Evolutionary conservation across 2,888 invertebrate genomes (phyloP), one percentile per base, ranked within the genome.

Genomic region (Odontocolon sp.): DNA sequence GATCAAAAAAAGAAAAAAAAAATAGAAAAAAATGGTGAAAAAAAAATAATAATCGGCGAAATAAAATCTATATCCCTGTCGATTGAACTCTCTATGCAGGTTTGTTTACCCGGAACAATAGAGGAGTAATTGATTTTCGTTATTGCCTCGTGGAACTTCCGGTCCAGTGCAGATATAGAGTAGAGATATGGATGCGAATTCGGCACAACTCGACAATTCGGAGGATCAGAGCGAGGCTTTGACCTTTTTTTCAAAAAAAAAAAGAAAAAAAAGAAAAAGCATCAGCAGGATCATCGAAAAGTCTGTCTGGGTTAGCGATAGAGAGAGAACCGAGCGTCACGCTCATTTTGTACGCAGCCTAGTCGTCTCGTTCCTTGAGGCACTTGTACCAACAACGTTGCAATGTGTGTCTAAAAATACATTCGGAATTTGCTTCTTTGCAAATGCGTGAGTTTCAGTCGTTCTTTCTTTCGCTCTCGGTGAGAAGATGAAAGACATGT

Each of bases 371-470:
- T 33, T 54, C 33, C 36, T 47, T 8, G 14, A 11, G 18, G 50
- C 71, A 77, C 77, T 77, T 72, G 77, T 71, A 71, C 70, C 71
- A 77, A 77, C 72, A 77, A 68, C 67, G 61, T 26, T 47, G 47
- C 47, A 23, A 54, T 45, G 28, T 26, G 31, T 36, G 54, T 56
- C 67, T 67, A 71, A 77, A 77, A 77, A 77, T 77, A 77, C 71
- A 71, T 26, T 47, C 61, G 76, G 76, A 71, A 76, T 76, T 76
- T 63, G 76, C 76, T 71, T 71, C 66, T 63, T 77, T 68, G 77
- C 71, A 63, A 71, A 77, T 72, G 67, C 47, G 33, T 54, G 71
- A 61, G 40, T 54, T 40, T 31, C 52, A 16, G 42, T 16, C 28
- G 18, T 45, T 63, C 23, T 40, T 21, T 61, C 23, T 9, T 21